Percentiles rank a stretch among this genome's conserved stretches.
These are phyloP conservation scores for Dicerorhinus sumatrensis DNA, from an alignment of 2,113 vertebrate species.

Conservation along the genomic window DNA sequence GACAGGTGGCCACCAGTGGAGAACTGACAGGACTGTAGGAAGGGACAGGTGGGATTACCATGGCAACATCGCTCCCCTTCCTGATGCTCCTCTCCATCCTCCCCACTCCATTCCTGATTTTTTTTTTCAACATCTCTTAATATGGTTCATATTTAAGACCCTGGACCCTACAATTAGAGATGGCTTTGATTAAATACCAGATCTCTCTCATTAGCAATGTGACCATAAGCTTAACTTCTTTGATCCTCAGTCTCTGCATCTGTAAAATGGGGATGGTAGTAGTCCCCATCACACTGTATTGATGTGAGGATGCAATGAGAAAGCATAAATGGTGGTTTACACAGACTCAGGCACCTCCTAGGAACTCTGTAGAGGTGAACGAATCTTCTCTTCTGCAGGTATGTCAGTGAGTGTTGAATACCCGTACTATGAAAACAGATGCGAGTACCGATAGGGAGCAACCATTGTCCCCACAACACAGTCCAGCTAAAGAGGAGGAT, in stretches of 20 bases:
- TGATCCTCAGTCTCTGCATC: neutral
- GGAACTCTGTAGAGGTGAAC: neutral
- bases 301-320: neutral
- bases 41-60: conserved; percentile 14
- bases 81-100: neutral
- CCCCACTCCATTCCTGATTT: neutral
- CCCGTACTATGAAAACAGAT: neutral
- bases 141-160: conserved; percentile 3
- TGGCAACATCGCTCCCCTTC: neutral
- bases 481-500: neutral
- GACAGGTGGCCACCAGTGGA: conserved; percentile 77
- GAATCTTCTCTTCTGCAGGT: neutral
- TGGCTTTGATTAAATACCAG: neutral
- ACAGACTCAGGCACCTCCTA: neutral
- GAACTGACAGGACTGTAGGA: conserved; percentile 42
- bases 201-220: neutral
- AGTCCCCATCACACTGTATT: neutral
- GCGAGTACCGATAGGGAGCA: neutral
- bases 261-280: neutral
- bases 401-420: neutral
- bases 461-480: neutral
- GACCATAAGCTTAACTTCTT: conserved; percentile 4
- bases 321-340: neutral
- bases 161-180: neutral
- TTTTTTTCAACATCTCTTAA: neutral